Conservation (phyloP, 2,888 invertebrate genomes). For the Phasia obesa region DNA sequence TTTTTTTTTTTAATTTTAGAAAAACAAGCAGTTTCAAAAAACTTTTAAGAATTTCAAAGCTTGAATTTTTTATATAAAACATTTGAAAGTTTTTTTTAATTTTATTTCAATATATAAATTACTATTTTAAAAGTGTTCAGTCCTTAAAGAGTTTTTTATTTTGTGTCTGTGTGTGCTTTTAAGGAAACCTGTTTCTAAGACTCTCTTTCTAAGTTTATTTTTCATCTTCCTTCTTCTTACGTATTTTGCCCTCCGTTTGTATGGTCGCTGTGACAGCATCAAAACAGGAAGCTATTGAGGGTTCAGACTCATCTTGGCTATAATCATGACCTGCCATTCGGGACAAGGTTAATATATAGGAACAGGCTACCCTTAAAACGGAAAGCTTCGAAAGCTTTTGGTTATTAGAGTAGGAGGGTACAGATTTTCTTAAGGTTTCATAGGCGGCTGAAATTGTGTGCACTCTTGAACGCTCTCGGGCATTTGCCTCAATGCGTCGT, state of each 20-base stretch:
- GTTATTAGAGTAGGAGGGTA: conserved; percentile 95
- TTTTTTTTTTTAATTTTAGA: conserved; percentile 7
- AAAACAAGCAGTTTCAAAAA: conserved; percentile 11
- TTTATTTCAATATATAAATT: conserved; percentile 33
- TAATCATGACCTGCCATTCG: conserved; percentile 89
- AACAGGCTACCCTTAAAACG: conserved; percentile 95
- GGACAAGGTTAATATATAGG: conserved; percentile 94
- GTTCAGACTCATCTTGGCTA: conserved; percentile 84
- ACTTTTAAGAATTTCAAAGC: conserved; percentile 18
- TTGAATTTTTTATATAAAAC: neutral
- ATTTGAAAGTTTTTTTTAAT: conserved; percentile 5
- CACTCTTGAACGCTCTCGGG: conserved; percentile 94
- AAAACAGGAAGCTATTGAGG: conserved; percentile 89
- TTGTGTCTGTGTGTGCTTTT: conserved; percentile 14
- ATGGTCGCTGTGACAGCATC: conserved; percentile 95
- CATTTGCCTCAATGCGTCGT: conserved; percentile 96
- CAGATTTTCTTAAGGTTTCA: conserved; percentile 91
- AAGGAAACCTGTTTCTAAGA: conserved; percentile 54
- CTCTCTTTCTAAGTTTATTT: conserved; percentile 68
- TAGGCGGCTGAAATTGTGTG: conserved; percentile 98
- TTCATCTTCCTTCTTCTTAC: conserved; percentile 91
- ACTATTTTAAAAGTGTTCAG: conserved; percentile 49
- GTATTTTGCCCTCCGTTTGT: conserved; percentile 94
- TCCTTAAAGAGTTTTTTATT: conserved; percentile 48
- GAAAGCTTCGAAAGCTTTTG: conserved; percentile 97